Percentiles rank a stretch among this genome's conserved stretches.
phyloP scores from a whole-genome alignment of 2,888 invertebrate species.

The Anoplius nigerrimus region DNA sequence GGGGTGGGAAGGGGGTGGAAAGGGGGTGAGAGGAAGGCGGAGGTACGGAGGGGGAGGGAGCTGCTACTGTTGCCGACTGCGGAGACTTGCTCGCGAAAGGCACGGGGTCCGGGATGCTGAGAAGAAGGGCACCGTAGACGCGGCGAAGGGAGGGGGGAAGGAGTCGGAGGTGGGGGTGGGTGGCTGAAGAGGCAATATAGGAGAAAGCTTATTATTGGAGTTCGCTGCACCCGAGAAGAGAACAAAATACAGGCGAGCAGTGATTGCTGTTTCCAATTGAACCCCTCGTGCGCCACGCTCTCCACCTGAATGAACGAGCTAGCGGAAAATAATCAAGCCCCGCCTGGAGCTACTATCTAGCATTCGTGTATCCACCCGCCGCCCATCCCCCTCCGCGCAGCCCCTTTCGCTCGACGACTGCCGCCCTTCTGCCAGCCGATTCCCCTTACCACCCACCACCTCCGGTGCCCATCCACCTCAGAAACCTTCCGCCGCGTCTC shows the following conservation, averaged over 20 bases:
- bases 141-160: conserved; percentile 8
- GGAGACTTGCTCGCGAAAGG: background rate
- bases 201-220: conserved; percentile 76
- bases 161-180: conserved; percentile 37
- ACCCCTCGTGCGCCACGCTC: conserved; percentile 70
- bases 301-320: conserved; percentile 75
- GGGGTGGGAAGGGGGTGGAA: background rate
- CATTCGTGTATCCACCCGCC: conserved; percentile 55
- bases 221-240: conserved; percentile 71
- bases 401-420: conserved; percentile 3
- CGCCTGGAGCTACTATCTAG: conserved; percentile 73
- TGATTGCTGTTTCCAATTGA: conserved; percentile 76
- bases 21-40: background rate
- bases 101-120: conserved; percentile 17
- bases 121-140: conserved; percentile 26
- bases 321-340: conserved; percentile 75
- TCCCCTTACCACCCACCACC: background rate
- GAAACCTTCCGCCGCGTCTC: conserved; percentile 1
- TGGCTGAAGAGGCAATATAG: conserved; percentile 74
- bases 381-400: conserved; percentile 48
- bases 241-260: conserved; percentile 75
- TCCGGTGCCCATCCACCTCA: background rate
- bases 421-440: conserved; percentile 4
- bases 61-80: background rate
- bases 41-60: background rate